Base-by-base conservation (phyloP, 2,113 vertebrate species). In the Lophura nycthemera region DNA sequence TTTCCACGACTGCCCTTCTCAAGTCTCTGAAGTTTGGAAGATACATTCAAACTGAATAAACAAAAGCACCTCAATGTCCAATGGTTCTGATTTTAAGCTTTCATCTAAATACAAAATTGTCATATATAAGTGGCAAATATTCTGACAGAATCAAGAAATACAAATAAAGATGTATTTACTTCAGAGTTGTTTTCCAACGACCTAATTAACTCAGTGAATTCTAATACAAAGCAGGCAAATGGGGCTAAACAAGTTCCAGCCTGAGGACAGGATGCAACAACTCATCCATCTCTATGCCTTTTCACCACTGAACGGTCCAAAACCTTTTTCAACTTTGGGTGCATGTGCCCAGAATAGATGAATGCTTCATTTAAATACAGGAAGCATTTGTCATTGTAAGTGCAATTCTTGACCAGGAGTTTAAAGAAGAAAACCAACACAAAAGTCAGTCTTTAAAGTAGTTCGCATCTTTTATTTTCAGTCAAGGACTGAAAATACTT, bases 301-400 rank as follows among this genome's bases (percentile, higher is more conserved):
- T 84, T 72, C 48, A 82, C 47, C 32, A 87, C 54, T 83, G 75
- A 87, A 85, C 13, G 76, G 66, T 22, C 61, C 56, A 34, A 92
- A 93, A 85, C 50, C 20, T 77, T 93, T 85, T 84, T 3, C 73
- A 34, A 79, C 81, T 96, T 72, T 3, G 63, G 47, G 36, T 86
- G 59, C 74, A 73, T 63, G 79, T 87, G 92, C 77, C 89, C 75
- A 85, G 92, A 96, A 92, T 30, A 94, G 80, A 86, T 67, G 84
- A 95, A 96, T 89, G 27, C 71, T 87, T 92, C 60, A 92, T 89
- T 94, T 94, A 93, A 86, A 93, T 89, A 93, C 78, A 91, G 87
- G 91, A 96, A 95, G 56, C 29, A 83, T 88, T 84, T 92, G 78
- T 66, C 81, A 91, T 93, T 90, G 6, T 38, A 95, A 91, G 83